Conservation (phyloP, 2,888 invertebrate genomes). For the Sinodicranocentrus sp. region DNA sequence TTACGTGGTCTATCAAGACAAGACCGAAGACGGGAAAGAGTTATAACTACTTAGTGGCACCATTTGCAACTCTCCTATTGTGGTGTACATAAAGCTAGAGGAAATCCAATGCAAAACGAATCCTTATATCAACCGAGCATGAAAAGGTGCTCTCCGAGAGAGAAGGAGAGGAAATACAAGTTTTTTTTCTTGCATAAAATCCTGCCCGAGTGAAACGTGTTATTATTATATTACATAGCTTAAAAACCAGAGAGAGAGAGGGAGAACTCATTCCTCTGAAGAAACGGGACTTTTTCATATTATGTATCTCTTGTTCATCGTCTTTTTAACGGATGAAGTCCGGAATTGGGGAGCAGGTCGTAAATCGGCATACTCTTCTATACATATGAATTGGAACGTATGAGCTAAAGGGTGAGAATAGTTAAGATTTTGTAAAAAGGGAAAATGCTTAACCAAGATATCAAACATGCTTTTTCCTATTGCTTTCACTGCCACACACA, state of each 20-base stretch:
- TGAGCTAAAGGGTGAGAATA: constrained; percentile 74
- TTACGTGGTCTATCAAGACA: constrained; percentile 35
- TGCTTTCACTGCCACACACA: constrained; percentile 9
- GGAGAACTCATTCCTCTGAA: neutral
- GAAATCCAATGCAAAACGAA: constrained; percentile 33
- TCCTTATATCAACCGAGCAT: neutral
- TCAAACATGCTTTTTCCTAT: constrained; percentile 24
- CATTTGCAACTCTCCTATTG: neutral
- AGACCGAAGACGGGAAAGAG: neutral
- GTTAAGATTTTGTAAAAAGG: constrained; percentile 75
- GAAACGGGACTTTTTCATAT: constrained; percentile 24
- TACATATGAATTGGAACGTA: constrained; percentile 74
- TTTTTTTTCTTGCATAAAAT: constrained; percentile 31
- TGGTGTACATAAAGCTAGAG: constrained; percentile 2
- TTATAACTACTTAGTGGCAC: neutral
- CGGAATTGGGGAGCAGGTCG: constrained; percentile 75
- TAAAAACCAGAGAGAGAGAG: neutral
- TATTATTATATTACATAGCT: too few relatives aligned
- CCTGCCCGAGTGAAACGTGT: constrained; percentile 2
- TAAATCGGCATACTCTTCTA: constrained; percentile 73
- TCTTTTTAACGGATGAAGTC: constrained; percentile 63
- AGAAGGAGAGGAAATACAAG: neutral
- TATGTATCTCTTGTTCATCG: constrained; percentile 51
- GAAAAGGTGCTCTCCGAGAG: constrained; percentile 14
- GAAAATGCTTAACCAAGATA: constrained; percentile 63